Percentiles rank a stretch among this genome's conserved stretches.
Conservation (phyloP, 2,888 invertebrate genomes). For the Torymus aiolomorphi region DNA sequence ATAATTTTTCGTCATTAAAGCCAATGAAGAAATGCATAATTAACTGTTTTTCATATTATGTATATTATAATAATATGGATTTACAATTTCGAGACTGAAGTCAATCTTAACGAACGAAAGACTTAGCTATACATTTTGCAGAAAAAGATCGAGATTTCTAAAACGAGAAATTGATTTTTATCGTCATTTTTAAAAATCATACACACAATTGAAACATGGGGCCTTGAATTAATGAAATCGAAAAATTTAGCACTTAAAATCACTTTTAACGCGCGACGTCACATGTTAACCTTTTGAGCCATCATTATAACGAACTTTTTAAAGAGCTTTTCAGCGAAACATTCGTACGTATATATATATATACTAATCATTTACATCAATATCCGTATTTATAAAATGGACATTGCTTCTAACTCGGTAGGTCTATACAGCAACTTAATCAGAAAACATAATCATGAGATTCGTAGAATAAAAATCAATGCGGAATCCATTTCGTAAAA, state of each 20-base stretch:
- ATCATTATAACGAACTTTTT: conserved; percentile 25
- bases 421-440: conserved; percentile 49
- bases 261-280: conserved; percentile 34
- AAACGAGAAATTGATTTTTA: conserved; percentile 37
- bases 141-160: conserved; percentile 38
- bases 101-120: conserved; percentile 42
- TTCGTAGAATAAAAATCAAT: conserved; percentile 42
- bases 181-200: conserved; percentile 33
- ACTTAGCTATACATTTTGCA: conserved; percentile 27
- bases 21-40: conserved; percentile 15
- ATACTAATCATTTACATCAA: conserved; percentile 46
- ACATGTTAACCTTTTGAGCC: conserved; percentile 32
- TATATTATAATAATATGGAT: conserved; percentile 57
- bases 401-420: conserved; percentile 39
- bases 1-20: not conserved
- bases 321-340: conserved; percentile 28
- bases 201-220: conserved; percentile 18
- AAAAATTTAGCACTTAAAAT: not conserved
- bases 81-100: conserved; percentile 54
- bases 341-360: conserved; percentile 39
- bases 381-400: conserved; percentile 37
- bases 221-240: conserved; percentile 18
- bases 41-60: conserved; percentile 47
- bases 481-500: conserved; percentile 42
- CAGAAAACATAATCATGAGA: conserved; percentile 39